phyloP scores from a whole-genome alignment of 2,797 vertebrate species.

The Chlorospingus semifuscus region DNA sequence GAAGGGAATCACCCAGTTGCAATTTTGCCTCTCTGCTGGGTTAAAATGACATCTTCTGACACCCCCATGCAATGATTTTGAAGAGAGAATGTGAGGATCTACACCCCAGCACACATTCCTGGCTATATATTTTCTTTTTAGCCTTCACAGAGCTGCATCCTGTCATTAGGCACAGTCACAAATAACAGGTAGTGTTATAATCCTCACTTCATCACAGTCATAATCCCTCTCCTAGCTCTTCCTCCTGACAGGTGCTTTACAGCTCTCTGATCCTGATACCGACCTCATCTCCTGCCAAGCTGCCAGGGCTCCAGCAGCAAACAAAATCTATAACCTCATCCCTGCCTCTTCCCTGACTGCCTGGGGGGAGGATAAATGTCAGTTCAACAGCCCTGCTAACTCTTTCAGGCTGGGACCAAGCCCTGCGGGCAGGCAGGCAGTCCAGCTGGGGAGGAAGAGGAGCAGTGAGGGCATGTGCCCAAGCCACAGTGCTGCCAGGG shows the following conservation, averaged over 20 bases:
- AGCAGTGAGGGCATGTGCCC: background rate
- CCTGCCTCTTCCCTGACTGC: background rate
- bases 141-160: background rate
- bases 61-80: background rate
- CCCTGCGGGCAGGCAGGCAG: background rate
- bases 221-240: background rate
- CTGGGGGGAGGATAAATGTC: background rate
- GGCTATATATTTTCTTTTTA: background rate
- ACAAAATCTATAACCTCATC: background rate
- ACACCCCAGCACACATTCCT: background rate
- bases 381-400: background rate
- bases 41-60: background rate
- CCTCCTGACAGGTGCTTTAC: slow-evolving; percentile 8
- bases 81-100: background rate
- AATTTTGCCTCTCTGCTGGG: background rate
- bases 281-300: background rate
- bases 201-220: background rate
- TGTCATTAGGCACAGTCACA: background rate
- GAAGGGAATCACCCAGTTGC: background rate
- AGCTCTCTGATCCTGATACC: background rate
- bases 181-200: slow-evolving; percentile 8
- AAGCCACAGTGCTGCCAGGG: background rate
- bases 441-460: background rate
- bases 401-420: background rate
- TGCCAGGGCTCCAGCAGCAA: background rate